Percentiles rank a stretch among this genome's conserved stretches.
Conservation (phyloP, 2,113 vertebrate species). For the Bostrychus sinensis region DNA sequence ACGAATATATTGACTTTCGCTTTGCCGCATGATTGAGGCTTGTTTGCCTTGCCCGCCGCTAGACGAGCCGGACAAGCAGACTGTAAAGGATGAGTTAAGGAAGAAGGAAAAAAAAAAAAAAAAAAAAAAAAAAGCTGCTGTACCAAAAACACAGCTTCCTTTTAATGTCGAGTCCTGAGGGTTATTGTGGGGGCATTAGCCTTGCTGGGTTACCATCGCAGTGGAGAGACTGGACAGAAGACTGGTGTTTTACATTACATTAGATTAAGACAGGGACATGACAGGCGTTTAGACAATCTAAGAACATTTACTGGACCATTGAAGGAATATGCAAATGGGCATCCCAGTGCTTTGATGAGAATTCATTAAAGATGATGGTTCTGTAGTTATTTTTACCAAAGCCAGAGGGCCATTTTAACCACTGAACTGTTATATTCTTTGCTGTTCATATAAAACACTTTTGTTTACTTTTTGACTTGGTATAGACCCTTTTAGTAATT, state of each 20-base stretch:
- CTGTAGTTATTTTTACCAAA: too few relatives aligned
- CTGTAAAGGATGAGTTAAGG: constrained; percentile 49
- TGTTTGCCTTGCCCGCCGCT: constrained; percentile 55
- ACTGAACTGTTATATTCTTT: too few relatives aligned
- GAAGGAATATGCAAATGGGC: too few relatives aligned
- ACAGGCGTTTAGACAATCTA: background rate
- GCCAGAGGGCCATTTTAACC: too few relatives aligned
- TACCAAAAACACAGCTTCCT: constrained; percentile 11
- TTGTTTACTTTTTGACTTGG: too few relatives aligned
- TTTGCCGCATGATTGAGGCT: constrained; percentile 72
- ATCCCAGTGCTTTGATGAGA: too few relatives aligned
- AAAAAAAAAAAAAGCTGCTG: background rate
- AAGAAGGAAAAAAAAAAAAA: constrained; percentile 9
- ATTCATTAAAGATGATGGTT: too few relatives aligned
- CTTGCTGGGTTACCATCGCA: background rate
- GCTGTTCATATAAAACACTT: too few relatives aligned
- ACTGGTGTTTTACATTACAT: constrained; percentile 10
- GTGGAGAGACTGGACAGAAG: constrained; percentile 3
- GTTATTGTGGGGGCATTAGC: constrained; percentile 27
- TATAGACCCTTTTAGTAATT: too few relatives aligned
- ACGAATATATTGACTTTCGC: constrained; percentile 76
- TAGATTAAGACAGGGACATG: constrained; percentile 4
- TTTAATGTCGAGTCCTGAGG: constrained; percentile 3
- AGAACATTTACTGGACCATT: background rate
- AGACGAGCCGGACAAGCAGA: constrained; percentile 50